Evolutionary conservation across 2,797 vertebrate species (phyloP), one percentile per base, ranked within the genome.

Genomic region (Dromococcyx pavoninus): DNA sequence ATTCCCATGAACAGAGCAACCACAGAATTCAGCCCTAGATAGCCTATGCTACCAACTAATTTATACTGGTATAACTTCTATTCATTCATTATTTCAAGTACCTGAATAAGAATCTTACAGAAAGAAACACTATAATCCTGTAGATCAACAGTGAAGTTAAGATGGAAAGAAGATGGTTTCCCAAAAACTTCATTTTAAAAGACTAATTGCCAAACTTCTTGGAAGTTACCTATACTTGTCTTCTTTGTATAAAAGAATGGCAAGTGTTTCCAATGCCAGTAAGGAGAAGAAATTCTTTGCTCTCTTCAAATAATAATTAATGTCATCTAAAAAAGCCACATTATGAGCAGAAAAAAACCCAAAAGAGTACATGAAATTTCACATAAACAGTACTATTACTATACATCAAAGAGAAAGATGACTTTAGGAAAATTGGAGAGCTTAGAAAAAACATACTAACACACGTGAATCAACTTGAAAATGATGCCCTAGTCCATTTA

Each of bases 141-240:
- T 11, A 73, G 19, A 61, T 39, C 24, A 75, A 46, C 88, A 77
- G 1, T 9, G 3, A 10, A 89, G 17, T 11, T 24, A 89, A 81
- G 32, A 61, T 56, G 17, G 21, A 72, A 62, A 43, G 23, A 57
- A 62, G 44, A 50, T 17, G 2, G 4, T 27, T 91, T 94, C 14
- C 25, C 13, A 37, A 88, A 71, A 13, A 53, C 7, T 27, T 75
- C 15, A 22, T 53, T 80, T 86, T 74, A 65, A 54, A 88, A 72
- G 19, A 11, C 2, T 0, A 0, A n/a, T 10, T 44, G 11, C 8
- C 22, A 43, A 48, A 76, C 53, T 69, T 77, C 32, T 84, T 57
- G 71, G 7, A 77, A 43, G 9, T 4, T 21, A 61, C 10, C 37
- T 44, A 28, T 4, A 48, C 2, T 41, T 61, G 28, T 6, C 22